Percentiles rank a stretch among this genome's conserved stretches.
Evolutionary conservation across 1,140 invertebrate species (phyloP).

Genomic region (Papilio dardanus): DNA sequence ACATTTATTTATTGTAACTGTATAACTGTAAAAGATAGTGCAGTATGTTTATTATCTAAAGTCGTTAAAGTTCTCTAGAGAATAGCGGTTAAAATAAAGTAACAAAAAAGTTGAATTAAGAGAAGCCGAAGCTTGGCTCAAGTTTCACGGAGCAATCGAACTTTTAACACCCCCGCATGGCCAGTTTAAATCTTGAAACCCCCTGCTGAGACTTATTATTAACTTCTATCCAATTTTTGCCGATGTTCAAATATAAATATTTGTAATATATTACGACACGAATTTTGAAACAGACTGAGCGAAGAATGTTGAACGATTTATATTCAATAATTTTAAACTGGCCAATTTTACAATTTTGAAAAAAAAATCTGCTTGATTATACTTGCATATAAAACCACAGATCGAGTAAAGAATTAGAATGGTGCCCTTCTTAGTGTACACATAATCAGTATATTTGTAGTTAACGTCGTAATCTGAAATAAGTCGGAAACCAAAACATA

Average conservation of each 20-base stretch:
- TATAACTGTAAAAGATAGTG: neutral
- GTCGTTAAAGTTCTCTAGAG: neutral
- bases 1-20: neutral
- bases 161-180: slow-evolving; percentile 47
- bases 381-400: neutral
- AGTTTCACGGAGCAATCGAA: slow-evolving; percentile 42
- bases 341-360: neutral
- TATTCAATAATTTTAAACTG: neutral
- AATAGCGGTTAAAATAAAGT: slow-evolving; percentile 24
- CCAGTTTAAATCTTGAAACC: slow-evolving; percentile 46
- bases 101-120: slow-evolving; percentile 28
- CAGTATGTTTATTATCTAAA: slow-evolving; percentile 3
- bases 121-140: slow-evolving; percentile 42
- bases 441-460: neutral
- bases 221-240: slow-evolving; percentile 40
- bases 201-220: slow-evolving; percentile 53
- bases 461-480: neutral
- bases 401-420: neutral
- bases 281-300: neutral
- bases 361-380: neutral
- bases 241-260: slow-evolving; percentile 3
- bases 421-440: too few species aligned
- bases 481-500: neutral
- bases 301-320: neutral
- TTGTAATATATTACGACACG: neutral